Conservation (phyloP, 2,888 invertebrate species). For the Ganaspis brasiliensis region DNA sequence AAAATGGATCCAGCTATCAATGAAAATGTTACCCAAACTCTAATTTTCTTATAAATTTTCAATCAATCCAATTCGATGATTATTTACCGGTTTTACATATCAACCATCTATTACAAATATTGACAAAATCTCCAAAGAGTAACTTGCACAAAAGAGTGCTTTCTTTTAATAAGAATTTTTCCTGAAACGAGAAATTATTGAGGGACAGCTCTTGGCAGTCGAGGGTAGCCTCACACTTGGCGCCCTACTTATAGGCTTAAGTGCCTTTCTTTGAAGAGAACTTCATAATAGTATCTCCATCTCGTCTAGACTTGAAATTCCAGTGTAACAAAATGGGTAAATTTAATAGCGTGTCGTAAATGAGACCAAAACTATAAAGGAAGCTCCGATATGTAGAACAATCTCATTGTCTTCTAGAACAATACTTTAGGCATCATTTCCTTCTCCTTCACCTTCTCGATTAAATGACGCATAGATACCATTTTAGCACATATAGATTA, state of each 20-base stretch:
- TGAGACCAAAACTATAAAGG: constrained; percentile 25
- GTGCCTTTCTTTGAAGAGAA: constrained; percentile 6
- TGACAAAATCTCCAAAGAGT: too few relatives aligned
- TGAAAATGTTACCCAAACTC: too few relatives aligned
- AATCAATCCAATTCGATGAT: too few relatives aligned
- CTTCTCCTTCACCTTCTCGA: not conserved
- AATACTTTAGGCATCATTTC: constrained; percentile 8
- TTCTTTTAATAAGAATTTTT: not conserved
- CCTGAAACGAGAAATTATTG: not conserved
- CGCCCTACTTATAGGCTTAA: constrained; percentile 34
- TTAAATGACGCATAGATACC: too few relatives aligned
- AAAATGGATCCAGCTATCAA: too few relatives aligned
- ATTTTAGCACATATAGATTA: not conserved
- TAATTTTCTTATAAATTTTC: too few relatives aligned
- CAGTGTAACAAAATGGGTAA: constrained; percentile 8
- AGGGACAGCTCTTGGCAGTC: not conserved
- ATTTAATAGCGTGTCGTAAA: constrained; percentile 25
- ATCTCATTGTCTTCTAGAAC: not conserved
- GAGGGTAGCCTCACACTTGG: not conserved
- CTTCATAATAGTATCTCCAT: constrained; percentile 27
- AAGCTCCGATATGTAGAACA: constrained; percentile 15
- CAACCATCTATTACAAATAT: too few relatives aligned
- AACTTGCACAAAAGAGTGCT: not conserved
- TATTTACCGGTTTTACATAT: too few relatives aligned
- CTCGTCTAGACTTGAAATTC: constrained; percentile 32